Percentiles rank a stretch among this genome's conserved stretches.
Evolutionary conservation across 1,140 invertebrate species (phyloP).

Genomic region (Acromyrmex echinatior): DNA sequence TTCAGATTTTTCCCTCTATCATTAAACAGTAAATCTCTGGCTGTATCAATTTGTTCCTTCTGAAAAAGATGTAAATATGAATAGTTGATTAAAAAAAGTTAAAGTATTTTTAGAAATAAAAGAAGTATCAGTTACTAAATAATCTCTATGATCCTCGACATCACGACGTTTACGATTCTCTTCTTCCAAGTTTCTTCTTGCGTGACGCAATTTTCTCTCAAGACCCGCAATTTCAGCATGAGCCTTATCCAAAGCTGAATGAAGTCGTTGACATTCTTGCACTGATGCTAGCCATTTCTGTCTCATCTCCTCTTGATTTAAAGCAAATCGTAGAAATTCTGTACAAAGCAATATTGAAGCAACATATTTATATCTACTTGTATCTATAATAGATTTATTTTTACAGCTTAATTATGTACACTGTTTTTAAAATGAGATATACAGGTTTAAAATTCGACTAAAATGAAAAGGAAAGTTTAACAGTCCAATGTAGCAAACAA

Average conservation of each 20-base stretch:
- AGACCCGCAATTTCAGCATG: slow-evolving; percentile 90
- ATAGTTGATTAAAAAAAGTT: background rate
- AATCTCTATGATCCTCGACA: slow-evolving; percentile 89
- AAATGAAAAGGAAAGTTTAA: too few species aligned
- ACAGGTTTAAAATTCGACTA: too few species aligned
- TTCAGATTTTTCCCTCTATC: slow-evolving; percentile 90
- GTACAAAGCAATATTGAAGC: slow-evolving; percentile 38
- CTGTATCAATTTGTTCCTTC: slow-evolving; percentile 92
- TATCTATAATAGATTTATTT: background rate
- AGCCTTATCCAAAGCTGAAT: slow-evolving; percentile 89
- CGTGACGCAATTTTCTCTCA: slow-evolving; percentile 92
- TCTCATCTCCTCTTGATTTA: slow-evolving; percentile 91
- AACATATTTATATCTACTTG: background rate
- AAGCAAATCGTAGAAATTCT: slow-evolving; percentile 92
- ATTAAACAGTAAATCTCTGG: slow-evolving; percentile 91
- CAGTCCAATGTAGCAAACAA: background rate
- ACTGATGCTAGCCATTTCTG: slow-evolving; percentile 90
- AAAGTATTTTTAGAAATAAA: slow-evolving; percentile 15
- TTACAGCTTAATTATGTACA: too few species aligned
- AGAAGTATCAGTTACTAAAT: slow-evolving; percentile 85
- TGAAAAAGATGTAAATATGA: slow-evolving; percentile 77
- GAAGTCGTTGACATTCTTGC: slow-evolving; percentile 89
- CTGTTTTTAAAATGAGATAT: too few species aligned
- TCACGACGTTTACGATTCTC: slow-evolving; percentile 90
- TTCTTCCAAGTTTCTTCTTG: slow-evolving; percentile 91